Conservation (phyloP, 2,888 invertebrate genomes). For the Myopa tessellatipennis region DNA sequence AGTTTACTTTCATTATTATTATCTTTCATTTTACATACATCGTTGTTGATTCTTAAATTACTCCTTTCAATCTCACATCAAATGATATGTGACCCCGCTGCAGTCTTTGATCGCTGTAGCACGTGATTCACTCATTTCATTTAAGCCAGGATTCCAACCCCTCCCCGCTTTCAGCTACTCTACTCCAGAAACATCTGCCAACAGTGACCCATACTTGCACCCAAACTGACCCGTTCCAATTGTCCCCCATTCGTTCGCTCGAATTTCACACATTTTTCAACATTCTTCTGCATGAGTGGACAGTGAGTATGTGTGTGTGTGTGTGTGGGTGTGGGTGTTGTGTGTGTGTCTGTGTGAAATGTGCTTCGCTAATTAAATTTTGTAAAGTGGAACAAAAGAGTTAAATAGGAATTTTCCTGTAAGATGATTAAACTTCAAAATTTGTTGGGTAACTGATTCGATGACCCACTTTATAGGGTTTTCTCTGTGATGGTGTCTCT, state of each 20-base stretch:
- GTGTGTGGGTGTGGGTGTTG: not conserved
- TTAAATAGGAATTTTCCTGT: not conserved
- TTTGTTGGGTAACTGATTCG: too few species aligned
- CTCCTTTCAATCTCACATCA: too few species aligned
- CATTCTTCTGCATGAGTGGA: conserved; percentile 1
- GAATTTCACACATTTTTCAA: conserved; percentile 32
- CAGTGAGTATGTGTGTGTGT: too few species aligned
- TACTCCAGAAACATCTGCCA: too few species aligned
- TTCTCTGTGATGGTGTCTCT: too few species aligned
- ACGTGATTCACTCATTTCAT: not conserved
- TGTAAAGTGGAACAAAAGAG: conserved; percentile 24
- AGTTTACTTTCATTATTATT: not conserved
- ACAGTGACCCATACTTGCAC: too few species aligned
- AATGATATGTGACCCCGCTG: too few species aligned
- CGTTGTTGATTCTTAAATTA: not conserved
- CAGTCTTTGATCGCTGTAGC: conserved; percentile 27
- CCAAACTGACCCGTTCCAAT: too few species aligned
- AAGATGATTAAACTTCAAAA: too few species aligned
- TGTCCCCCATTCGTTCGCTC: not conserved
- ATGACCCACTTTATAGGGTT: too few species aligned
- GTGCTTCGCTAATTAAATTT: conserved; percentile 29
- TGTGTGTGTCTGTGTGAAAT: not conserved
- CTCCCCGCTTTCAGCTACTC: too few species aligned
- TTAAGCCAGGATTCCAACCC: not conserved
- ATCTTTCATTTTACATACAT: not conserved